Conservation (phyloP, 2,113 vertebrate species). For the Rhynchopsitta pachyrhyncha region DNA sequence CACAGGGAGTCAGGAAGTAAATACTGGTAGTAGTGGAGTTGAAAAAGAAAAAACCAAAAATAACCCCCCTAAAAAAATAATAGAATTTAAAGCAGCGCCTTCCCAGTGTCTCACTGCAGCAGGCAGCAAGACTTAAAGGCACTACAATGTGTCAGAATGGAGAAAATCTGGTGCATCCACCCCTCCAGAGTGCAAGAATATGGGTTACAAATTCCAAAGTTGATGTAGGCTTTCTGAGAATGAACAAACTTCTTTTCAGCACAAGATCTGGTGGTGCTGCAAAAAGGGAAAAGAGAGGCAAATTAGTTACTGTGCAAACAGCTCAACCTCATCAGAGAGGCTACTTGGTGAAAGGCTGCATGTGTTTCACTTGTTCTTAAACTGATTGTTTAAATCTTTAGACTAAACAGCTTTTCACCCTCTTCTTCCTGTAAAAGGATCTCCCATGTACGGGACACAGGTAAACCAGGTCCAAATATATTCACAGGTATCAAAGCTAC, state of each 20-base stretch:
- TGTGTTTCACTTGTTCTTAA: neutral
- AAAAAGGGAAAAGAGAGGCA: neutral
- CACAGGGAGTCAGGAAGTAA: neutral
- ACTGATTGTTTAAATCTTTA: neutral
- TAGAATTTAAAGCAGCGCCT: constrained; percentile 73
- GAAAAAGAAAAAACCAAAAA: constrained; percentile 15
- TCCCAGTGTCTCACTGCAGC: constrained; percentile 61
- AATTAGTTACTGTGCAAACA: neutral
- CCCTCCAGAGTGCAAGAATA: constrained; percentile 69
- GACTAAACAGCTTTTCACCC: neutral
- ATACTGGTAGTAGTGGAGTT: constrained; percentile 32
- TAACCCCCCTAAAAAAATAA: constrained; percentile 4
- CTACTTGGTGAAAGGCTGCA: neutral
- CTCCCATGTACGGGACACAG: neutral
- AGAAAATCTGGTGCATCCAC: constrained; percentile 61
- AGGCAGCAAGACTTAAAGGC: constrained; percentile 80
- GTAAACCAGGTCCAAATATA: neutral
- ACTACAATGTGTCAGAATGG: constrained; percentile 78
- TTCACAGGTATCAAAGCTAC: neutral
- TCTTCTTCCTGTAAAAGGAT: neutral
- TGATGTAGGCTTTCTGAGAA: constrained; percentile 48
- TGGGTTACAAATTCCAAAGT: constrained; percentile 52
- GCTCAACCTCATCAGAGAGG: neutral
- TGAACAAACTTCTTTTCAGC: constrained; percentile 37
- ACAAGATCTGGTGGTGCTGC: constrained; percentile 56